phyloP scores from a whole-genome alignment of 1,140 invertebrate genomes.

The Drosophila elegans region DNA sequence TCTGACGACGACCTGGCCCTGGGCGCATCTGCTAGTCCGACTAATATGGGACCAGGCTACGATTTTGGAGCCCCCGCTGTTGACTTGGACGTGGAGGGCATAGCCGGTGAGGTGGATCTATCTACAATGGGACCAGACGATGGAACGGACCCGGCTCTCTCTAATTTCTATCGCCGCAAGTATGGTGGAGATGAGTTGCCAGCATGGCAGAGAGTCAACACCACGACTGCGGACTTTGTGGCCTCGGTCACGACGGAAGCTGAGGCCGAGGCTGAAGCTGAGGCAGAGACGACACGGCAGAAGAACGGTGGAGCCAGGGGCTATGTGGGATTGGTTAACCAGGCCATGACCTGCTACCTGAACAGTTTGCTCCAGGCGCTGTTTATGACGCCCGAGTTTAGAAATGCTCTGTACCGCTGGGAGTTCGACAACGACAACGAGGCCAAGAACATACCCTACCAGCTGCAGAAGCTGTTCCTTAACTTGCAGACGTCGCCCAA shows the following conservation, averaged over 20 bases:
- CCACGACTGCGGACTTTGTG: slow-evolving; percentile 43
- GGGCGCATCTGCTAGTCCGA: slow-evolving; percentile 87
- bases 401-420: slow-evolving; percentile 96
- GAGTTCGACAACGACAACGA: slow-evolving; percentile 90
- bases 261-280: slow-evolving; percentile 43
- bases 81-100: slow-evolving; percentile 48
- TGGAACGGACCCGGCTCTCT: slow-evolving; percentile 14
- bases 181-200: slow-evolving; percentile 55
- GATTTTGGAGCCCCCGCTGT: slow-evolving; percentile 35
- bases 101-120: slow-evolving; percentile 9
- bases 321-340: slow-evolving; percentile 96
- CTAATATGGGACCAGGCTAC: slow-evolving; percentile 56
- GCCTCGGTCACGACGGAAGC: slow-evolving; percentile 48
- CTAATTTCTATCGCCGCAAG: slow-evolving; percentile 55
- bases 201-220: slow-evolving; percentile 44
- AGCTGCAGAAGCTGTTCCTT: slow-evolving; percentile 95
- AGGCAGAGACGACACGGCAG: slow-evolving; percentile 6
- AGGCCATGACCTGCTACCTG: slow-evolving; percentile 97
- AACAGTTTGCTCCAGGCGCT: slow-evolving; percentile 96
- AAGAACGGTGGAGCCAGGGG: slow-evolving; percentile 74
- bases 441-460: slow-evolving; percentile 92
- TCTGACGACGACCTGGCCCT: slow-evolving; percentile 86
- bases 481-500: slow-evolving; percentile 93
- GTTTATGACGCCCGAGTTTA: slow-evolving; percentile 97
- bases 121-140: slow-evolving; percentile 16